Evolutionary conservation across 2,797 vertebrate species (phyloP).

Genomic region (Sebastes wilsoni): DNA sequence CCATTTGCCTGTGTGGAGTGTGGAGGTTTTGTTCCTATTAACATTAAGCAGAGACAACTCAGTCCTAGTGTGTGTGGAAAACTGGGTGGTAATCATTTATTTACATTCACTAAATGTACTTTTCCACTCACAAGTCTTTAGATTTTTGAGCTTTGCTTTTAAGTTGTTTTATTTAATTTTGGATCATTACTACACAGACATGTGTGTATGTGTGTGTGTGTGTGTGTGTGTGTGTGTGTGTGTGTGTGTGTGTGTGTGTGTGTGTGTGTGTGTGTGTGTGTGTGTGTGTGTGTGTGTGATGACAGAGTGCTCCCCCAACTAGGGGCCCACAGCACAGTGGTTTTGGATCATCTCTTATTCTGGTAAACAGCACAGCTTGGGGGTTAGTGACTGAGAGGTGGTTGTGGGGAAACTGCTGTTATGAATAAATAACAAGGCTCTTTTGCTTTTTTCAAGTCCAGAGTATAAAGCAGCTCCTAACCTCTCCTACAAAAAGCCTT

Average conservation of each 20-base stretch:
- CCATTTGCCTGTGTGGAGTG: not conserved
- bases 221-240: no score
- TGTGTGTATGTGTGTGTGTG: not conserved
- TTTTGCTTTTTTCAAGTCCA: constrained; percentile 18
- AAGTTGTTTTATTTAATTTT: constrained; percentile 1
- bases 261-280: no score
- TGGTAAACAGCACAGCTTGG: constrained; percentile 32
- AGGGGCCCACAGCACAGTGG: constrained; percentile 28
- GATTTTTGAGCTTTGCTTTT: constrained; percentile 4
- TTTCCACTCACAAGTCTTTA: constrained; percentile 2
- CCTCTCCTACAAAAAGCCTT: constrained; percentile 59
- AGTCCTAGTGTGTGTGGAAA: constrained; percentile 15
- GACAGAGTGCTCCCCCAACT: constrained; percentile 22
- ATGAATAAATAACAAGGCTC: constrained; percentile 62
- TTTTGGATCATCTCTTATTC: constrained; percentile 48
- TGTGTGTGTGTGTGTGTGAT: constrained; percentile 1
- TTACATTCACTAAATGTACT: constrained; percentile 24
- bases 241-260: no score
- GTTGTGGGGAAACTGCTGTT: constrained; percentile 51
- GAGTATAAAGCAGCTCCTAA: constrained; percentile 42
- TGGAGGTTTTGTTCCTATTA: not conserved
- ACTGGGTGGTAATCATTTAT: constrained; percentile 37
- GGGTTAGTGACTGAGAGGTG: constrained; percentile 11
- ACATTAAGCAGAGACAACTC: constrained; percentile 10
- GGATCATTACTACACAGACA: not conserved